Evolutionary conservation across 2,797 vertebrate genomes (phyloP).

Genomic region (Columba guinea): DNA sequence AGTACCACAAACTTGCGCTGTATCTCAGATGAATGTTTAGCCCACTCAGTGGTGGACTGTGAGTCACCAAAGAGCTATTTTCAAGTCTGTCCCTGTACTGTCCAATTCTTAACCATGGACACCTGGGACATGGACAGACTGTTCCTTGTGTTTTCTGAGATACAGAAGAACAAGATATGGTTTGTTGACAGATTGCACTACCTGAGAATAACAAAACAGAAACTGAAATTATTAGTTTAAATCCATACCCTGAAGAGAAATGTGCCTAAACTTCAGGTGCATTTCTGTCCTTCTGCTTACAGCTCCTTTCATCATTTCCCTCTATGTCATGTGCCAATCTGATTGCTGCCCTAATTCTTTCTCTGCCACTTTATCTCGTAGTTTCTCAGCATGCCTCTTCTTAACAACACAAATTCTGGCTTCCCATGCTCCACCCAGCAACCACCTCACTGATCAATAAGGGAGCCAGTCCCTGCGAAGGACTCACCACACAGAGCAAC

Average conservation of each 20-base stretch:
- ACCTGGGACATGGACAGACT: neutral
- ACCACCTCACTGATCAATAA: neutral
- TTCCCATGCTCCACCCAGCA: neutral
- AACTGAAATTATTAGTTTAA: neutral
- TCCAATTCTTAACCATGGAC: fast-evolving
- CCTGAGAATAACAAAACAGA: neutral
- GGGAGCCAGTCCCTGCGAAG: neutral
- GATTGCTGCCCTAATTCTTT: neutral
- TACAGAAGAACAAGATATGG: neutral
- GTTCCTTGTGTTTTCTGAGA: neutral
- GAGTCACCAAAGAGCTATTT: neutral
- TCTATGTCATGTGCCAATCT: neutral
- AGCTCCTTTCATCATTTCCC: neutral
- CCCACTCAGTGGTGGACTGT: fast-evolving
- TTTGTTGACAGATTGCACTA: neutral
- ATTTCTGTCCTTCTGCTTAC: neutral
- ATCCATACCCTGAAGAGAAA: neutral
- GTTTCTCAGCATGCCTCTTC: neutral
- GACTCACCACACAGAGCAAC: neutral
- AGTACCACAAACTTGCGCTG: neutral
- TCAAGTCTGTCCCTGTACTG: neutral
- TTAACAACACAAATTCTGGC: neutral
- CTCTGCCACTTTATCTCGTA: neutral
- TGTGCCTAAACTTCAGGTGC: neutral
- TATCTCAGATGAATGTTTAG: neutral